phyloP scores from a whole-genome alignment of 2,888 invertebrate genomes.

The Lepidochrysops patricia region DNA sequence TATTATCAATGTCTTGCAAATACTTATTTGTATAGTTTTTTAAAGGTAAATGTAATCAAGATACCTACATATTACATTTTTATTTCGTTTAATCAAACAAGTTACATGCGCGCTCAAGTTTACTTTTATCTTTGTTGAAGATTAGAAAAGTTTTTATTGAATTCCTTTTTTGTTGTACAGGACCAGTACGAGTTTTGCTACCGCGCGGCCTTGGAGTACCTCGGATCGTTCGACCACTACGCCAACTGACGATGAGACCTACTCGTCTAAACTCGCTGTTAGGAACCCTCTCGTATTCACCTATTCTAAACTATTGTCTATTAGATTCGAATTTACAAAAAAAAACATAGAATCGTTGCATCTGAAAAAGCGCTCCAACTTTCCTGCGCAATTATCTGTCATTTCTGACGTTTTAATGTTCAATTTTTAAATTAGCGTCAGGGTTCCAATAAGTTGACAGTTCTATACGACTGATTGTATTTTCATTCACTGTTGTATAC shows the following conservation, averaged over 20 bases:
- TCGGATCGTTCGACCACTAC: slow-evolving; percentile 98
- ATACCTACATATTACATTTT: not conserved
- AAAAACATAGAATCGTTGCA: not conserved
- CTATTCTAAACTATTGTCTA: not conserved
- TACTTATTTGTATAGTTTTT: not conserved
- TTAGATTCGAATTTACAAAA: not conserved
- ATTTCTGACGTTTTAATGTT: not conserved
- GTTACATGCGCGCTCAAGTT: not conserved
- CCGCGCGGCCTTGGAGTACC: slow-evolving; percentile 97
- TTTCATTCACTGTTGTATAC: slow-evolving; percentile 32
- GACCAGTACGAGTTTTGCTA: slow-evolving; percentile 99
- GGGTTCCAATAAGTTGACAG: slow-evolving; percentile 31
- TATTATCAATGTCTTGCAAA: too few relatives aligned
- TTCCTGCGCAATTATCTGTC: not conserved
- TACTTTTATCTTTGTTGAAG: not conserved
- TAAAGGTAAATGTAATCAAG: not conserved
- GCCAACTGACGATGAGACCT: slow-evolving; percentile 82
- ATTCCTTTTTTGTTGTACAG: slow-evolving; percentile 56
- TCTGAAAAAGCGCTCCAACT: not conserved
- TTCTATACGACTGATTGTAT: slow-evolving; percentile 44
- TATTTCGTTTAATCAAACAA: not conserved
- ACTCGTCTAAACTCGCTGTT: slow-evolving; percentile 47
- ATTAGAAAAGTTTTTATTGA: slow-evolving; percentile 12
- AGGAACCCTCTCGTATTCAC: slow-evolving; percentile 20
- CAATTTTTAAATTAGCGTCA: slow-evolving; percentile 16